Evolutionary conservation across 1,140 invertebrate genomes (phyloP).

Genomic region (Macrosteles quadrilineatus): DNA sequence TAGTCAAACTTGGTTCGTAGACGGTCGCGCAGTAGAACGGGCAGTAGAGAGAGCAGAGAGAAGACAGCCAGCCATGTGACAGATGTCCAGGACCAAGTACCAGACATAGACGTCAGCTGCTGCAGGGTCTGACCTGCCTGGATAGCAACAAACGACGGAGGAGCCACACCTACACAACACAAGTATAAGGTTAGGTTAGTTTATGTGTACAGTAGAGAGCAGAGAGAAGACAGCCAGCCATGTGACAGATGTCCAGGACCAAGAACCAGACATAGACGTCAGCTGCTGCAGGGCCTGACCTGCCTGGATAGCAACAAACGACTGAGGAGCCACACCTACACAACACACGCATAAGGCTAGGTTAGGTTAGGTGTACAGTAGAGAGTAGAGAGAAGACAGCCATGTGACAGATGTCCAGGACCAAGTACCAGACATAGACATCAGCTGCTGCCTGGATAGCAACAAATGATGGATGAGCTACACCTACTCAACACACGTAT

Average conservation of each 20-base stretch:
- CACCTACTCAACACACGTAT: too few relatives aligned
- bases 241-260: conserved; percentile 85
- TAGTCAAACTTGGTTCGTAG: conserved; percentile 81
- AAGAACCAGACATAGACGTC: conserved; percentile 84
- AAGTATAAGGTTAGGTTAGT: too few relatives aligned
- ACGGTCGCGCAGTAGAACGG: conserved; percentile 87
- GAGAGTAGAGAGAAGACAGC: conserved; percentile 81
- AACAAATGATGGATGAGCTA: conserved; percentile 96
- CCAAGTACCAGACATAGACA: conserved; percentile 85
- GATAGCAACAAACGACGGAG: conserved; percentile 96
- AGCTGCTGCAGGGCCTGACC: conserved; percentile 94
- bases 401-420: conserved; percentile 85
- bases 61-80: conserved; percentile 74
- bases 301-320: conserved; percentile 96
- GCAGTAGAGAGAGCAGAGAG: conserved; percentile 82
- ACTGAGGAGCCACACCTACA: conserved; percentile 95
- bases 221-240: too few relatives aligned
- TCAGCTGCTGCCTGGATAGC: conserved; percentile 96
- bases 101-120: conserved; percentile 85
- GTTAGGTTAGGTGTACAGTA: too few relatives aligned
- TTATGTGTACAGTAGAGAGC: too few relatives aligned
- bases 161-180: conserved; percentile 85
- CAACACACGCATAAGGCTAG: too few relatives aligned
- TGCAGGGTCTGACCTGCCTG: conserved; percentile 97
- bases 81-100: conserved; percentile 88